Base-by-base conservation (phyloP, 2,888 invertebrate species). In the Ligdia adustata region DNA sequence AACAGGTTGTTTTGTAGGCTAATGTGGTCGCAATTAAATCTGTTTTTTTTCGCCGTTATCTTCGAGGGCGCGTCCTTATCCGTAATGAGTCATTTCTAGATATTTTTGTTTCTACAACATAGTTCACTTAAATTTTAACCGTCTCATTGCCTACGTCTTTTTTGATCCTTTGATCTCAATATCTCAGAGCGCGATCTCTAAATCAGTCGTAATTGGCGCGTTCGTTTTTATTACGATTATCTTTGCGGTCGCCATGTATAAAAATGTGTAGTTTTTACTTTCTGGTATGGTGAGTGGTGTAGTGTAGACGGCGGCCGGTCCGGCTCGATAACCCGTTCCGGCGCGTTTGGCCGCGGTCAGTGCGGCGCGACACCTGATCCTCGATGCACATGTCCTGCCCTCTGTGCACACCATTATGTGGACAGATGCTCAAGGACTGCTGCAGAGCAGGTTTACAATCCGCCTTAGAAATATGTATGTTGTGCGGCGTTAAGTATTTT, bases 361-460 rank as follows among this genome's bases (percentile, higher is more conserved):
- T 75, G 75, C 79, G 84, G 81, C 80, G 70, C 75, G 88, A 88
- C 88, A 89, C 86, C 88, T 88, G 89, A 89, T 85, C 83, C 77
- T 61, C 60, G 61, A 63, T 73, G 72, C 84, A 82, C 78, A 83
- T 82, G 84, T 71, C 76, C 66, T 64, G 56, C 67, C 59, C 65
- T 60, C 61, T 61, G 60, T 55, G 58, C 60, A 55, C 60, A 13
- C 24, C 41, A 46, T 46, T 72, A 64, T 70, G 69, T 63, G 60
- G 76, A 74, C 81, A 79, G 75, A 80, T 82, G 79, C 75, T 73
- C 72, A 71, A 75, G 70, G 74, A 65, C 73, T 68, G 45, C 59
- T 49, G 31, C 39, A 45, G 55, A 66, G 65, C 72, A 64, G 62
- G 69, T 67, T 74, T 63, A 34, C 49, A 45, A 54, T 13, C n/a